Evolutionary conservation across 2,888 invertebrate genomes (phyloP).

Genomic region (Coelinius sp.): DNA sequence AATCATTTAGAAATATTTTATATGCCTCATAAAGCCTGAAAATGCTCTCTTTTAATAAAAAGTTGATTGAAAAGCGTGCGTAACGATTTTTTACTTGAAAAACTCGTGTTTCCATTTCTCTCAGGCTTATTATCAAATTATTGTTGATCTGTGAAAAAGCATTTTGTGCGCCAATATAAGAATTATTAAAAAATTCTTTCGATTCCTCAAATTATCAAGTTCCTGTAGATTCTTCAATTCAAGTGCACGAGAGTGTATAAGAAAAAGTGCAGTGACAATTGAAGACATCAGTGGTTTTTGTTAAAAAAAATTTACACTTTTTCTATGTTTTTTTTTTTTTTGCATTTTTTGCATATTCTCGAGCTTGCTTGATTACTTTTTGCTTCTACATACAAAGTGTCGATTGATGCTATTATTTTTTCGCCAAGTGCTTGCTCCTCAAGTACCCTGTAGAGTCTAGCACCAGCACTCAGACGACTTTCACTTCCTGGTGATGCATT

Average conservation of each 20-base stretch:
- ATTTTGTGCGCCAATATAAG: too few relatives aligned
- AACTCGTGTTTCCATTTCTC: not conserved
- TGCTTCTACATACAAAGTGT: constrained; percentile 58
- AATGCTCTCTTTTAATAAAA: not conserved
- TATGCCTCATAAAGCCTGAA: not conserved
- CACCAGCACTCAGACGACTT: constrained; percentile 63
- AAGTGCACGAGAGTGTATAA: not conserved
- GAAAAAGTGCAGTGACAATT: not conserved
- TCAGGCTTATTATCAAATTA: not conserved
- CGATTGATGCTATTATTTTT: constrained; percentile 57
- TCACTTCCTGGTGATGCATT: constrained; percentile 56
- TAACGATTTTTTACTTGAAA: constrained; percentile 17
- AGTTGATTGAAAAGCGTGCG: constrained; percentile 19
- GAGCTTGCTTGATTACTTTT: constrained; percentile 21
- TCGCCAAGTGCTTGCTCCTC: constrained; percentile 68
- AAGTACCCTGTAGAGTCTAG: constrained; percentile 67
- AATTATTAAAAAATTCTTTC: too few relatives aligned
- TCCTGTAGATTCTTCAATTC: too few relatives aligned
- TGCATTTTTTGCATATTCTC: not conserved
- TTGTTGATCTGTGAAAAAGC: too few relatives aligned
- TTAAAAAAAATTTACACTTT: not conserved
- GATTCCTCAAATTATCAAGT: too few relatives aligned
- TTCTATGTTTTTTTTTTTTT: not conserved
- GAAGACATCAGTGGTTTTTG: not conserved
- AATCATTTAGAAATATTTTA: not conserved